phyloP scores from a whole-genome alignment of 1,140 invertebrate species.

The Macrocentrus cingulum region DNA sequence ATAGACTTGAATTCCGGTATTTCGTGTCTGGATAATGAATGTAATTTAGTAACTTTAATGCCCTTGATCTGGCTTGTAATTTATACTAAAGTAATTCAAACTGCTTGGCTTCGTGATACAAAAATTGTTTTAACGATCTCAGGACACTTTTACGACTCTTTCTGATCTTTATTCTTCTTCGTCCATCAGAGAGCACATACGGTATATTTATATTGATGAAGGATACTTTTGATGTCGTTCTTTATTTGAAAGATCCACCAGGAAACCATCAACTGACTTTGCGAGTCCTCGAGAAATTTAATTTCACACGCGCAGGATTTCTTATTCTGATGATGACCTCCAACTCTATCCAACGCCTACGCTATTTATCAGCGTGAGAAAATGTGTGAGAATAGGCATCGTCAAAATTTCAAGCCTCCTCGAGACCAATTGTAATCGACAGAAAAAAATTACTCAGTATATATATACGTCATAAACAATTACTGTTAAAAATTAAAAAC shows the following conservation, averaged over 20 bases:
- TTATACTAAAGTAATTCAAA: slow-evolving; percentile 5
- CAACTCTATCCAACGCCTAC: slow-evolving; percentile 25
- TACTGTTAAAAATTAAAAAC: too few species aligned
- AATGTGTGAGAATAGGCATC: too few species aligned
- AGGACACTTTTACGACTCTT: slow-evolving; percentile 8
- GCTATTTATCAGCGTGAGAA: too few species aligned
- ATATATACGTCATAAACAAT: neutral
- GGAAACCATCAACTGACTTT: slow-evolving; percentile 4
- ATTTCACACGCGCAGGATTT: slow-evolving; percentile 26
- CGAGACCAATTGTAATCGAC: too few species aligned
- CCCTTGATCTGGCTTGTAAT: neutral
- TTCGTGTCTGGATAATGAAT: too few species aligned
- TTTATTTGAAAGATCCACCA: too few species aligned
- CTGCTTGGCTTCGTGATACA: too few species aligned
- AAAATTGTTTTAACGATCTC: slow-evolving; percentile 10
- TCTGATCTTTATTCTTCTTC: neutral
- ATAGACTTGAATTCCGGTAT: neutral
- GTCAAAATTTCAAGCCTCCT: too few species aligned
- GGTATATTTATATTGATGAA: neutral
- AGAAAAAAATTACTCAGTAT: neutral
- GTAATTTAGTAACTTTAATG: neutral
- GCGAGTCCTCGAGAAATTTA: slow-evolving; percentile 15
- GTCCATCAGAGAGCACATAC: neutral
- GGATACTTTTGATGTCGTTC: too few species aligned
- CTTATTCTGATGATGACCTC: slow-evolving; percentile 33